A percentile compares a stretch with the other conserved stretches of the same genome.
These are phyloP conservation scores for Petroica traversi DNA, from an alignment of 2,113 vertebrate genomes.

Conservation along the genomic window DNA sequence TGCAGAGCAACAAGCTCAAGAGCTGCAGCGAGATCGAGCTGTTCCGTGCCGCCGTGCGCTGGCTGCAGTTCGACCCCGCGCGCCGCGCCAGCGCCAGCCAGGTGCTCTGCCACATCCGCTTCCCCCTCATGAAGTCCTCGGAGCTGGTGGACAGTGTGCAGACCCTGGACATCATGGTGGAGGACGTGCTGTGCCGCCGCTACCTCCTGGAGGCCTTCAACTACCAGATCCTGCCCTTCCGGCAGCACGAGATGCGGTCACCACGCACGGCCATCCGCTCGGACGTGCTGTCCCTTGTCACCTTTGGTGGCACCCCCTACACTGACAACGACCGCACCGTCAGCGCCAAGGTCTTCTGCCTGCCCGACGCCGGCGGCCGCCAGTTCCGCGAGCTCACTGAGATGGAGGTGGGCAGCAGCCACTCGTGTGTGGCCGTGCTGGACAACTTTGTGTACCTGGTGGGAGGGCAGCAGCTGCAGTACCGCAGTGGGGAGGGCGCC, in stretches of 20 bases:
- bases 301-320: slow-evolving; percentile 94
- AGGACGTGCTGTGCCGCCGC: slow-evolving; percentile 89
- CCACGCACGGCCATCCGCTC: slow-evolving; percentile 86
- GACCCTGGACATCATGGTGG: slow-evolving; percentile 93
- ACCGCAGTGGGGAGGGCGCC: slow-evolving; percentile 93
- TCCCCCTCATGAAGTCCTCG: slow-evolving; percentile 92
- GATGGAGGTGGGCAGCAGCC: slow-evolving; percentile 93
- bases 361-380: slow-evolving; percentile 77
- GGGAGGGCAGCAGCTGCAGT: slow-evolving; percentile 93
- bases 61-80: slow-evolving; percentile 84
- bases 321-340: slow-evolving; percentile 92
- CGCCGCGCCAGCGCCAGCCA: slow-evolving; percentile 82
- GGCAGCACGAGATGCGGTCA: slow-evolving; percentile 95
- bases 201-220: slow-evolving; percentile 96
- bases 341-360: slow-evolving; percentile 86
- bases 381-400: slow-evolving; percentile 91
- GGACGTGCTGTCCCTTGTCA: slow-evolving; percentile 82
- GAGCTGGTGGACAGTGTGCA: slow-evolving; percentile 97
- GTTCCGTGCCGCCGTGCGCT: slow-evolving; percentile 88
- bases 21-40: slow-evolving; percentile 92
- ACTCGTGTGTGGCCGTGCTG: slow-evolving; percentile 89
- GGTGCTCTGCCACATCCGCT: slow-evolving; percentile 92
- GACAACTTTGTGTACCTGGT: slow-evolving; percentile 96
- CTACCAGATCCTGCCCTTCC: slow-evolving; percentile 95
- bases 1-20: slow-evolving; percentile 93